Percentiles rank a stretch among this genome's conserved stretches.
phyloP scores from a whole-genome alignment of 2,113 vertebrate species.

The Tamias sibiricus region DNA sequence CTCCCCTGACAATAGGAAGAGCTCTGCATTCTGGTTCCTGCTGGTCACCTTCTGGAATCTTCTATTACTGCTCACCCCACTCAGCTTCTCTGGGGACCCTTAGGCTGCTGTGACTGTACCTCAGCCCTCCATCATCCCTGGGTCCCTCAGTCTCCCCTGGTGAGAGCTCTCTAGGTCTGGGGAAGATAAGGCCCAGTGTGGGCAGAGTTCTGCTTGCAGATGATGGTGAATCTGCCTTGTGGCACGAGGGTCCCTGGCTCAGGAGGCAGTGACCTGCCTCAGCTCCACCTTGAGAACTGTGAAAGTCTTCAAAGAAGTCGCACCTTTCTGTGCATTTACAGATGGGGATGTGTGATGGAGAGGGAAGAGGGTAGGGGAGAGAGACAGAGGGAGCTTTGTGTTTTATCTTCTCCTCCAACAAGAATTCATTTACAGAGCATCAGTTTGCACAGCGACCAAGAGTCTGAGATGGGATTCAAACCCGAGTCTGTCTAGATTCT shows the following conservation, averaged over 20 bases:
- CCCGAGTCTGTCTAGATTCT: neutral
- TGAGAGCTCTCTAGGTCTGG: neutral
- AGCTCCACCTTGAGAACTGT: neutral
- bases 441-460: neutral
- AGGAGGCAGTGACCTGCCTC: neutral
- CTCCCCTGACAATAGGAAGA: neutral
- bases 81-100: neutral
- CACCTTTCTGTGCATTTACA: fast-evolving
- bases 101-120: neutral
- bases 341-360: neutral
- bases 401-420: neutral
- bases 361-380: neutral
- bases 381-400: fast-evolving
- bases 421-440: too few relatives aligned
- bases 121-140: fast-evolving
- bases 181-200: neutral
- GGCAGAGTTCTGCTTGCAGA: neutral
- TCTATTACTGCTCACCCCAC: neutral
- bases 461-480: neutral
- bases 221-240: neutral
- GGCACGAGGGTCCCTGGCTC: neutral
- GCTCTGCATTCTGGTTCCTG: fast-evolving
- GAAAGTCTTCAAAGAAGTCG: too few relatives aligned
- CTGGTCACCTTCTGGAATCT: neutral
- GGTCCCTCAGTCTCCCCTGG: neutral